Conservation (phyloP, 2,888 invertebrate species). For the Cryptocephalus primarius region DNA sequence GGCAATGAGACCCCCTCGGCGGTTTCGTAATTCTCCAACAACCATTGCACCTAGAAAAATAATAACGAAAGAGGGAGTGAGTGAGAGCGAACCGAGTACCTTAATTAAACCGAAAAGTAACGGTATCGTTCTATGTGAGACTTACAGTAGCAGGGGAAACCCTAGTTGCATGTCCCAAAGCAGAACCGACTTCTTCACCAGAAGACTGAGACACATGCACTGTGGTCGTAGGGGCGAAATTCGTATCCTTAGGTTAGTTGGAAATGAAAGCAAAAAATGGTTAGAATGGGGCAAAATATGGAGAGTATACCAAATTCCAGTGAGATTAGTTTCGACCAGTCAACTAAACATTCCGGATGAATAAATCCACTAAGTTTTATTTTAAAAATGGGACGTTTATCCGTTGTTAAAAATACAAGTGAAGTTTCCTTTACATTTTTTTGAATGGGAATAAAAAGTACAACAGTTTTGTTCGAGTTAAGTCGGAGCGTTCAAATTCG, state of each 20-base stretch:
- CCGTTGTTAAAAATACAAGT: no score
- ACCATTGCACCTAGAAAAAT: conserved; percentile 70
- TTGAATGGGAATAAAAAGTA: no score
- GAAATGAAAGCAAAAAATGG: not conserved
- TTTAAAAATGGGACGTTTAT: no score
- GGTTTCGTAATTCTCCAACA: conserved; percentile 96
- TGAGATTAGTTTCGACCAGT: no score
- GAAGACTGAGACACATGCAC: conserved; percentile 30
- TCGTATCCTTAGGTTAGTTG: conserved; percentile 32
- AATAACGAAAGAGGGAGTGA: not conserved
- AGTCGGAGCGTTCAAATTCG: no score
- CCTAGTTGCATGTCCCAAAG: conserved; percentile 65
- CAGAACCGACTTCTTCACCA: conserved; percentile 42
- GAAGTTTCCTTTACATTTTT: no score
- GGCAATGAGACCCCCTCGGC: conserved; percentile 72
- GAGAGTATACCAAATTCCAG: no score
- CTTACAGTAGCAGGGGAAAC: conserved; percentile 89
- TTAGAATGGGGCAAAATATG: no score
- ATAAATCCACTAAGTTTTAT: no score
- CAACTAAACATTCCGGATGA: no score
- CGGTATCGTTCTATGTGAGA: conserved; percentile 13
- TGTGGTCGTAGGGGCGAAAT: conserved; percentile 45
- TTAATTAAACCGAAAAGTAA: not conserved
- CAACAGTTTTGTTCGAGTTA: no score
- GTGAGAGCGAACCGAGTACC: not conserved